Conservation (phyloP, 2,888 invertebrate species). For the Stegana nigrithorax region DNA sequence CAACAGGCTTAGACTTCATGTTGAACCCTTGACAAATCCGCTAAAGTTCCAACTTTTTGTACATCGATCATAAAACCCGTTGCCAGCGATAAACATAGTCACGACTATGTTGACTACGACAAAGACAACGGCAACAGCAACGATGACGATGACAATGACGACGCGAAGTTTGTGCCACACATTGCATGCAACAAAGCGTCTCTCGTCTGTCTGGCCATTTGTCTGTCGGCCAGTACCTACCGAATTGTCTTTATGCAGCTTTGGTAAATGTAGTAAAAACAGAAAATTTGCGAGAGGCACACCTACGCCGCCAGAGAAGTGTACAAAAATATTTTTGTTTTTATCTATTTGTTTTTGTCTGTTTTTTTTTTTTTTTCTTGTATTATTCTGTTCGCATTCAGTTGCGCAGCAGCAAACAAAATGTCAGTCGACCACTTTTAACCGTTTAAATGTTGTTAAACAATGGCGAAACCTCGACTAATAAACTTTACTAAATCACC, state of each 20-base stretch:
- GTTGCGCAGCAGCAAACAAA: constrained; percentile 33
- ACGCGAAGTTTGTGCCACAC: background rate
- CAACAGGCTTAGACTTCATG: no score
- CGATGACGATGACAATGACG: background rate
- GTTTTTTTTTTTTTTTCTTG: no score
- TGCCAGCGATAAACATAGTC: constrained; percentile 10
- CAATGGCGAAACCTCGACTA: background rate
- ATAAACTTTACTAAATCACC: no score
- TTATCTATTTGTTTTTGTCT: no score
- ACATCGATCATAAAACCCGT: constrained; percentile 17
- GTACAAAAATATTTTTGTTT: constrained; percentile 3
- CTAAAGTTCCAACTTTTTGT: background rate
- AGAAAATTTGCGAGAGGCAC: background rate
- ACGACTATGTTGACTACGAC: background rate
- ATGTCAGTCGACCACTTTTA: constrained; percentile 44
- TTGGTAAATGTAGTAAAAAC: background rate
- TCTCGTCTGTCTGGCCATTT: background rate
- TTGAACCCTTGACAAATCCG: constrained; percentile 1
- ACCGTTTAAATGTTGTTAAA: constrained; percentile 6
- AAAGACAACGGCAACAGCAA: background rate
- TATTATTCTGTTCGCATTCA: no score
- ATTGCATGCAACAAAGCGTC: constrained; percentile 7
- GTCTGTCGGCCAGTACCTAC: background rate
- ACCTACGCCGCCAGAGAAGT: constrained; percentile 9
- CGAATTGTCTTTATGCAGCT: background rate